Evolutionary conservation across 2,797 vertebrate species (phyloP).

Genomic region (Lagodon rhomboides): DNA sequence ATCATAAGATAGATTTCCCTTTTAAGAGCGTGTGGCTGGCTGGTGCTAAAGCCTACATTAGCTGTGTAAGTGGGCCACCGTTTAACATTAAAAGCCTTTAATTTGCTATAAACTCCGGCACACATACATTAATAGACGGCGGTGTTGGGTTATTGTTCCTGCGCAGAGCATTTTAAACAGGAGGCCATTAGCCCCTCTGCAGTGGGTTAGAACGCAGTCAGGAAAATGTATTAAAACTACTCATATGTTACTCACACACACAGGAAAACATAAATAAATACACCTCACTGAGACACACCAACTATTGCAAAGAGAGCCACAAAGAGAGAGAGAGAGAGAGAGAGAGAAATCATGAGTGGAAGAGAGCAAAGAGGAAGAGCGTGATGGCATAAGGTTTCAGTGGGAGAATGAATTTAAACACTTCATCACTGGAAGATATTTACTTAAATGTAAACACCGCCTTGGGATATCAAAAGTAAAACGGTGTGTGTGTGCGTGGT

Average conservation of each 20-base stretch:
- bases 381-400: constrained; percentile 72
- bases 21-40: constrained; percentile 82
- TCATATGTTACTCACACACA: constrained; percentile 68
- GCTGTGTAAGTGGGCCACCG: constrained; percentile 84
- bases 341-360: constrained; percentile 19
- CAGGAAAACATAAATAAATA: constrained; percentile 55
- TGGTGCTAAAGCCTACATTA: constrained; percentile 84
- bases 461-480: constrained; percentile 76
- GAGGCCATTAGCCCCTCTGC: constrained; percentile 77
- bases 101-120: constrained; percentile 86
- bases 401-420: constrained; percentile 75
- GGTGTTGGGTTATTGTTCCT: constrained; percentile 84
- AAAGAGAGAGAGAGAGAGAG: constrained; percentile 26
- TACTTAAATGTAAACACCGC: constrained; percentile 79
- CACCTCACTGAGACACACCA: constrained; percentile 28
- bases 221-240: constrained; percentile 71
- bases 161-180: constrained; percentile 79
- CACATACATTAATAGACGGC: constrained; percentile 82
- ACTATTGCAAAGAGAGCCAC: constrained; percentile 25
- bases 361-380: constrained; percentile 41
- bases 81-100: constrained; percentile 88
- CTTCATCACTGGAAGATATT: constrained; percentile 77
- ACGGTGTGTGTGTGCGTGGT: constrained; percentile 58
- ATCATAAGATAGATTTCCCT: constrained; percentile 88
- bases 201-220: constrained; percentile 71